phyloP scores from a whole-genome alignment of 2,113 vertebrate species.

The Engraulis encrasicolus region DNA sequence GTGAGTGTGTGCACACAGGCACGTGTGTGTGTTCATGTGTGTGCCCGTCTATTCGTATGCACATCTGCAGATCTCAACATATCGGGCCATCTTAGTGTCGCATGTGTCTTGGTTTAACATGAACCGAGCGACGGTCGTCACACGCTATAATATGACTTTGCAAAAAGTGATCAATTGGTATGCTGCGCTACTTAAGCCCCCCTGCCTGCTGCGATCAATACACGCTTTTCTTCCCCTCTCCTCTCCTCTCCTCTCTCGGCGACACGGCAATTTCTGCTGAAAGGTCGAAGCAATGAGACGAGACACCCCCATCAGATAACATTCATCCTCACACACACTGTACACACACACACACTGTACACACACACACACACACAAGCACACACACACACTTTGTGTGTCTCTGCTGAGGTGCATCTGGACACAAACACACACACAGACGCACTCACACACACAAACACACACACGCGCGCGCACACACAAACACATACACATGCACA shows the following conservation, averaged over 20 bases:
- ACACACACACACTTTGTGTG: no score
- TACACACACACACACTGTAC: no score
- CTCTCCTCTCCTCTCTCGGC: no score
- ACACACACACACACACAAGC: no score
- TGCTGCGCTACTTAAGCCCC: conserved; percentile 7
- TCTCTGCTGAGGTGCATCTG: background rate
- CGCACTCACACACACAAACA: background rate
- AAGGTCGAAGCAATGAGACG: background rate
- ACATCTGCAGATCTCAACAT: background rate
- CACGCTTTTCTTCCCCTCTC: background rate
- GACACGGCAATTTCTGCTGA: conserved; percentile 1
- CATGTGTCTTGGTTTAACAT: background rate
- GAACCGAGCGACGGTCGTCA: background rate
- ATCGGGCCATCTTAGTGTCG: background rate
- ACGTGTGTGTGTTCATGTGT: background rate
- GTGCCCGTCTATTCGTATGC: background rate
- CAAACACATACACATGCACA: no score
- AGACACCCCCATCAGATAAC: conserved; percentile 15
- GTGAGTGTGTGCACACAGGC: no score
- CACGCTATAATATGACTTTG: conserved; percentile 10
- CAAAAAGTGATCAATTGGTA: conserved; percentile 11
- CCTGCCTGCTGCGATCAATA: background rate
- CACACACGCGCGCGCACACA: no score
- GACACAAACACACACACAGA: background rate
- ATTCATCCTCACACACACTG: conserved; percentile 2